Base-by-base conservation (phyloP, 2,888 invertebrate species). In the Gandaritis pyraliata region DNA sequence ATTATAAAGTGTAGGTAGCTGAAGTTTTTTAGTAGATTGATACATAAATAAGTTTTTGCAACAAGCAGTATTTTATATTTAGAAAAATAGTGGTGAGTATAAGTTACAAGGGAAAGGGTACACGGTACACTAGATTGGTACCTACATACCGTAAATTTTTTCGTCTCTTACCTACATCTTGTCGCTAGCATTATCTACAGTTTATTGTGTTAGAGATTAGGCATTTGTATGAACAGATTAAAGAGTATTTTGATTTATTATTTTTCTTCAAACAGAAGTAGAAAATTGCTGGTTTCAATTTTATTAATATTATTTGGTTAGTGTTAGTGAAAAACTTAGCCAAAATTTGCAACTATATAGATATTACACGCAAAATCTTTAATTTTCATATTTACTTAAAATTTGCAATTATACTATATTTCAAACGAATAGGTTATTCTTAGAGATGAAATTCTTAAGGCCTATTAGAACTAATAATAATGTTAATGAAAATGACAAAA, bases 31-130 rank as follows among this genome's bases (percentile, higher is more conserved):
- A 13, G 12, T 33, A 36, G 1, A 43, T 41, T 43, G 0, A 33
- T 43, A 10, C 8, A 15, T 48, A 10, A 30, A 13, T 53, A 43
- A 13, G 30, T 13, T 52, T 33, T 53, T 43, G 43, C 33, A 52
- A 11, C 43, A 15, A 43, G 43, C 30, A 29, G 41, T 43, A 8
- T 2, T n/a, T n/a, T n/a, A n/a, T 16, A 43, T 11, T 11, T 43
- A 51, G 39, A 15, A 41, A 51, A 41, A 41, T 53, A 33, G 53
- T 33, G 33, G 30, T 53, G 16, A 33, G 11, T 47, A 30, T 23
- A n/a, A 23, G 1, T n/a, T n/a, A n/a, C n/a, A n/a, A n/a, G 18
- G 12, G 12, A 18, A 39, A 50, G 29, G 29, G 29, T 29, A 29
- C 4, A 29, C 6, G n/a, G 2, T 29, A 29, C 29, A 29, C 29